Conservation (phyloP, 2,888 invertebrate species). For the Hipparchia sbordonii region DNA sequence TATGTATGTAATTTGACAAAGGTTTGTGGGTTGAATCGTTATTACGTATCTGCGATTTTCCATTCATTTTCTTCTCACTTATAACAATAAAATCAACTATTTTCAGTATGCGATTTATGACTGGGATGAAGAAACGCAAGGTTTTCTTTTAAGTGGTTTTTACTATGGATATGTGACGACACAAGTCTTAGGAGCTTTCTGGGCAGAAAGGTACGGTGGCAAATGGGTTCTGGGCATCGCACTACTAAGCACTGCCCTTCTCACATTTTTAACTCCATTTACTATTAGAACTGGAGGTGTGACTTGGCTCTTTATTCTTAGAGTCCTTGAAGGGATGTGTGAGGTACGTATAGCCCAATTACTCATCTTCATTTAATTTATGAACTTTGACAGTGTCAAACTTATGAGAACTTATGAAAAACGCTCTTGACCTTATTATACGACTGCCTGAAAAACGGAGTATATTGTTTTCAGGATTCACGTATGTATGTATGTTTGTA, state of each 20-base stretch:
- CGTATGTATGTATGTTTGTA: no score
- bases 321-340: slow-evolving; percentile 86
- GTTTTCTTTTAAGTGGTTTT: slow-evolving; percentile 87
- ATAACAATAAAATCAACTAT: neutral
- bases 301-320: slow-evolving; percentile 65
- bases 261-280: slow-evolving; percentile 88
- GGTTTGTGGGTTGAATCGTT: no score
- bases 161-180: slow-evolving; percentile 90
- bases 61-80: neutral
- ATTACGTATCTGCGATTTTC: no score
- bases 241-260: slow-evolving; percentile 87
- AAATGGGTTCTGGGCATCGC: slow-evolving; percentile 89
- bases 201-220: slow-evolving; percentile 89
- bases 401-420: neutral
- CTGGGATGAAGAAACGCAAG: slow-evolving; percentile 85
- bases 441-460: no score
- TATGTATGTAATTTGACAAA: no score
- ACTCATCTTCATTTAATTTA: neutral
- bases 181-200: slow-evolving; percentile 88
- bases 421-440: neutral
- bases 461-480: no score
- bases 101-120: slow-evolving; percentile 61
- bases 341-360: slow-evolving; percentile 72
- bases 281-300: slow-evolving; percentile 76
- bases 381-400: neutral